A percentile compares a stretch with the other conserved stretches of the same genome.
These are phyloP conservation scores for Neosalanx taihuensis DNA, from an alignment of 2,797 vertebrate genomes.

Conservation along the genomic window DNA sequence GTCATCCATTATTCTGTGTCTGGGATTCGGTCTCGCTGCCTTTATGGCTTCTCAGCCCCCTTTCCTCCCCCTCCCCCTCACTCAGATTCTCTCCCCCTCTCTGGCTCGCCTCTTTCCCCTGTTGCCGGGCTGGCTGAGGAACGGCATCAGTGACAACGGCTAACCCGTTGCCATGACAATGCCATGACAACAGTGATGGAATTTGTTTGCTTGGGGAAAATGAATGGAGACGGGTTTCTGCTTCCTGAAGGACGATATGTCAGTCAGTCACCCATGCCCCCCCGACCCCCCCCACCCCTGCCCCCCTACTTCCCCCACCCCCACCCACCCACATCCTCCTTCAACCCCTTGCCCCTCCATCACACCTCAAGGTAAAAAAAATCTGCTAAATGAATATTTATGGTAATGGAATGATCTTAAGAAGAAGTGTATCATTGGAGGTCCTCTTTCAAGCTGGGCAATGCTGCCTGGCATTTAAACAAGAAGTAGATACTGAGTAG, in stretches of 20 bases:
- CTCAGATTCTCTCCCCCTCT: conserved; percentile 9
- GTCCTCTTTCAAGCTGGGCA: neutral
- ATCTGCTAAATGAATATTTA: no score
- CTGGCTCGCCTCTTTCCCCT: conserved; percentile 17
- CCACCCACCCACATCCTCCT: neutral
- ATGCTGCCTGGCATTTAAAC: no score
- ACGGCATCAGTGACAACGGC: conserved; percentile 49
- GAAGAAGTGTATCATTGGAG: neutral
- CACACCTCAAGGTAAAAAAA: neutral
- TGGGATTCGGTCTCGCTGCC: neutral
- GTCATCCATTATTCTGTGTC: conserved; percentile 35
- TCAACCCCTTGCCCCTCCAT: neutral
- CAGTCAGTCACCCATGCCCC: conserved; percentile 18
- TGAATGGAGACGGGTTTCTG: conserved; percentile 48
- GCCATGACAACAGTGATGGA: conserved; percentile 64
- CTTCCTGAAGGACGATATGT: conserved; percentile 40
- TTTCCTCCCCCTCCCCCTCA: conserved; percentile 23
- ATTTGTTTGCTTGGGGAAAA: conserved; percentile 46
- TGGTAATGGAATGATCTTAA: conserved; percentile 3
- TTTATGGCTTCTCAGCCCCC: conserved; percentile 12
- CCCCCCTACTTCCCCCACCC: neutral
- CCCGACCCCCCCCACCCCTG: conserved; percentile 14
- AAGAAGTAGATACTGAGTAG: no score
- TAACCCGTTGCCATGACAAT: conserved; percentile 65
- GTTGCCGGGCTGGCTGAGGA: conserved; percentile 49